Conservation (phyloP, 2,888 invertebrate genomes). For the Rhaphigaster nebulosa region DNA sequence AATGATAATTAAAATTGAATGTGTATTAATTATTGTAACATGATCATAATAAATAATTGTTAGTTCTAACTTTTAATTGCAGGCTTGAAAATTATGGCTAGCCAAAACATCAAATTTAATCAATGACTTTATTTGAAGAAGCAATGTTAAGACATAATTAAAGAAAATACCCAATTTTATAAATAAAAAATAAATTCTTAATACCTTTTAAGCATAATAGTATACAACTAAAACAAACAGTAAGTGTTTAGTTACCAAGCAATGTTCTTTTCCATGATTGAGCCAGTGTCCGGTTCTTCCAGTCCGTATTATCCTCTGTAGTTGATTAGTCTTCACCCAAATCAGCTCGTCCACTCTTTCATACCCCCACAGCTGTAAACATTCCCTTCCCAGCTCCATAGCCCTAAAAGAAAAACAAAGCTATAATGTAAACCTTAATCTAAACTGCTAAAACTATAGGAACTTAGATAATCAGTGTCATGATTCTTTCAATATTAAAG, state of each 20-base stretch:
- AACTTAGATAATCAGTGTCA: background rate
- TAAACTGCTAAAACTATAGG: background rate
- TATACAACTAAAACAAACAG: background rate
- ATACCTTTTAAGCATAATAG: background rate
- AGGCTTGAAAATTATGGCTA: no score
- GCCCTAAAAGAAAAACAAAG: conserved; percentile 74
- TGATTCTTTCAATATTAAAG: background rate
- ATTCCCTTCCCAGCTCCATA: conserved; percentile 96
- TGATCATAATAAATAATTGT: no score
- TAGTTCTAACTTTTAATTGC: no score
- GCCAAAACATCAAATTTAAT: no score
- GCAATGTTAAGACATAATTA: no score
- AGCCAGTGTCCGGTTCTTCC: conserved; percentile 98
- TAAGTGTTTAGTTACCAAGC: conserved; percentile 74
- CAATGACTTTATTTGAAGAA: no score
- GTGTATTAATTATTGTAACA: no score
- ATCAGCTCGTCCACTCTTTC: conserved; percentile 96
- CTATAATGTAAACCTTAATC: background rate
- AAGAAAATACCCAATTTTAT: no score
- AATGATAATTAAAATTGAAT: no score
- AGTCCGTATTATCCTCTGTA: conserved; percentile 96
- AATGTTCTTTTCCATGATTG: conserved; percentile 98
- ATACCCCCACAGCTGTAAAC: conserved; percentile 96
- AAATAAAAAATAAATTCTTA: background rate
- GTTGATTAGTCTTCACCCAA: conserved; percentile 99